Evolutionary conservation across 2,888 invertebrate genomes (phyloP).

Genomic region (Ormia ochracea): DNA sequence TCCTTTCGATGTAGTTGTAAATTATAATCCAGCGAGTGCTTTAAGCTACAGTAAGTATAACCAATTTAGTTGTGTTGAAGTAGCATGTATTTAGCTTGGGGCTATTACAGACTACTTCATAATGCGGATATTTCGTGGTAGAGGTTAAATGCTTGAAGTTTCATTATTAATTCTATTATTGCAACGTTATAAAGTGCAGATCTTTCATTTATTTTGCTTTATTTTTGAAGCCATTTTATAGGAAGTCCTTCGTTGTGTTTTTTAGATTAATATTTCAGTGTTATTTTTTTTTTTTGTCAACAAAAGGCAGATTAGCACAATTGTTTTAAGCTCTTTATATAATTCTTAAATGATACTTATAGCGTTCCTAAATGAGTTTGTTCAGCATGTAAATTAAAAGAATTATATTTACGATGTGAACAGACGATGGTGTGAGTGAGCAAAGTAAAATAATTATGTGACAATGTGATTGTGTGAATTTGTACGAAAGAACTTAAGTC

Average conservation of each 20-base stretch:
- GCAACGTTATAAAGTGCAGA: conserved; percentile 33
- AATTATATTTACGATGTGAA: too few species aligned
- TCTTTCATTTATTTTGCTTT: conserved; percentile 20
- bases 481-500: too few species aligned
- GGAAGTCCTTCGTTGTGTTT: conserved; percentile 23
- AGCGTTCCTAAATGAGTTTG: neutral
- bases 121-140: conserved; percentile 56
- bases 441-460: too few species aligned
- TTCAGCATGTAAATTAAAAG: neutral
- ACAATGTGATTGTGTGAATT: too few species aligned
- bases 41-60: conserved; percentile 55
- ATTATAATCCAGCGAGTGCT: conserved; percentile 59
- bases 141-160: conserved; percentile 56
- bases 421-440: too few species aligned
- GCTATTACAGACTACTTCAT: conserved; percentile 39
- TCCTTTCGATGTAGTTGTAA: conserved; percentile 53
- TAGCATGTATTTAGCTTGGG: conserved; percentile 47
- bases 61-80: conserved; percentile 48
- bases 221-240: neutral
- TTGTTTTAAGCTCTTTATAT: neutral
- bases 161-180: conserved; percentile 59
- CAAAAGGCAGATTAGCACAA: conserved; percentile 40
- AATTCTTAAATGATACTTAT: neutral
- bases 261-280: conserved; percentile 7
- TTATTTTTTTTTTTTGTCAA: conserved; percentile 4